Evolutionary conservation across 2,888 invertebrate genomes (phyloP).

Genomic region (Patella ulyssiponensis): DNA sequence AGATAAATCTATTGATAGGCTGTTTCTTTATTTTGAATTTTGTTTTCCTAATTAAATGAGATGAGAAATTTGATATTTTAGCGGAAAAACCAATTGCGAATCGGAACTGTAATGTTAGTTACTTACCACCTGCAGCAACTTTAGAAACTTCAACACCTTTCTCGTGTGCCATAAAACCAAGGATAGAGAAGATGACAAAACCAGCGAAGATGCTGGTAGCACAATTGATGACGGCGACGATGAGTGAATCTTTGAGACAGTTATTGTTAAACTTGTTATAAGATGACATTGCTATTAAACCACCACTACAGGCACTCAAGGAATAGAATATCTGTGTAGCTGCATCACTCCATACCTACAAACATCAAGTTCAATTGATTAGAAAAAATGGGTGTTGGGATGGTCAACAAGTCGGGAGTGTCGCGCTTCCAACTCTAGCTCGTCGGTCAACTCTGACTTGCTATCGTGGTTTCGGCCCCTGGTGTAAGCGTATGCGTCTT

Average conservation of each 20-base stretch:
- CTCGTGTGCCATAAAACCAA: constrained; percentile 77
- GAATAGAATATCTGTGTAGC: constrained; percentile 69
- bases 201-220: constrained; percentile 72
- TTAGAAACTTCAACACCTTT: constrained; percentile 69
- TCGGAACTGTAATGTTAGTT: too few species aligned
- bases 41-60: too few species aligned
- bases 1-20: too few species aligned
- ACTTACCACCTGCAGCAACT: constrained; percentile 68
- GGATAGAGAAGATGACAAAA: constrained; percentile 71
- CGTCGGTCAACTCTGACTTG: too few species aligned
- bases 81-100: too few species aligned
- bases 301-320: constrained; percentile 68
- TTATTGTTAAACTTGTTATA: constrained; percentile 71
- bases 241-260: constrained; percentile 69
- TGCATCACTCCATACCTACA: constrained; percentile 68
- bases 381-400: too few species aligned
- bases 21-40: too few species aligned
- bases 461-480: too few species aligned
- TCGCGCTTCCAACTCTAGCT: too few species aligned
- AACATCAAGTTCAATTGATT: background rate
- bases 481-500: too few species aligned
- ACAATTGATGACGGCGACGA: constrained; percentile 71
- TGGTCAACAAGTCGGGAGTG: too few species aligned
- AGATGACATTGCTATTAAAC: constrained; percentile 69
- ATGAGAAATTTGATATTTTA: too few species aligned